Base-by-base conservation (phyloP, 2,113 vertebrate genomes). In the Corythaixoides concolor region DNA sequence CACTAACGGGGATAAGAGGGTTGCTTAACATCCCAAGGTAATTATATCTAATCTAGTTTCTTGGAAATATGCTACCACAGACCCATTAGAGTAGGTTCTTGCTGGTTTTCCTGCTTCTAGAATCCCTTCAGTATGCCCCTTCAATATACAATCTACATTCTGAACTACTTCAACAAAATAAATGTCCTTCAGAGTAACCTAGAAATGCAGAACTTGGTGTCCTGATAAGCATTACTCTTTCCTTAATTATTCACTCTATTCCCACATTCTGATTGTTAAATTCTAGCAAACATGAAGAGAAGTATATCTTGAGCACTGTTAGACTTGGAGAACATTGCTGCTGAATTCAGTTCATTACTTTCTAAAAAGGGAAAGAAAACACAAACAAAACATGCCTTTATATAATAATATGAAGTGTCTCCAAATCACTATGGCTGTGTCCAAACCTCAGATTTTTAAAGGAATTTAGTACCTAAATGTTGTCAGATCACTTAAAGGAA, bases 1-100 rank as follows among this genome's bases (percentile, higher is more conserved):
- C 70, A 82, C 49, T 97, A 95, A 93, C 73, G 72, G 63, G 85
- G 77, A 97, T 94, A 95, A 85, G 55, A 94, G 39, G 23, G 66
- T 66, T 97, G 52, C 84, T 94, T 95, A 84, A 92, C 60, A 58
- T 95, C 72, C 77, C 50, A 74, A 39, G 70, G 53, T 90, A 81
- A 95, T 95, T 93, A 84, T 14, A 88, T 39, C 90, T 97, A 64
- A 95, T 95, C 72, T 88, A 94, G 93, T 85, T 70, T 80, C 93
- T 90, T 84, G 76, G 76, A 95, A 97, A 96, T 91, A 93, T 39
- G 88, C 76, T 92, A 94, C 81, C 59, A n/a, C 74, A 81, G 59
- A 90, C 52, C 80, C 96, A 50, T 88, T 91, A 89, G 67, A 96
- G 22, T 59, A 84, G 59, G 5, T 93, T 92, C 39, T 89, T 43